Conservation (phyloP, 2,797 vertebrate species). For the Aulostomus chinensis region DNA sequence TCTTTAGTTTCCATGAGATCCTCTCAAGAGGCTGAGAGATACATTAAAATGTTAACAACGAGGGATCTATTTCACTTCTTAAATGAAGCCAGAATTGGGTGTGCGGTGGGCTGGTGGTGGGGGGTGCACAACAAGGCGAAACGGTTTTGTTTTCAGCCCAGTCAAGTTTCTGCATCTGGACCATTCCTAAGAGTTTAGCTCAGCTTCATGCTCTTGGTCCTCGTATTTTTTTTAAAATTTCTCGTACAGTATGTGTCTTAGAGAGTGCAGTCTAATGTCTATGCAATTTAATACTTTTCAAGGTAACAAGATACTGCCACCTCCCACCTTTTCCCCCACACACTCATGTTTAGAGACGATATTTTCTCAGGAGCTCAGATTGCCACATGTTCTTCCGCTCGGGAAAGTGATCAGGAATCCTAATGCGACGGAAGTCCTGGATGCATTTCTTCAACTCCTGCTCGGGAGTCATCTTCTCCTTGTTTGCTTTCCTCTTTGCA, state of each 20-base stretch:
- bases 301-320: conserved; percentile 24
- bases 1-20: conserved; percentile 51
- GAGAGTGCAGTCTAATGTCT: conserved; percentile 55
- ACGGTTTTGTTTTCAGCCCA: conserved; percentile 9
- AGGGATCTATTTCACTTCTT: conserved; percentile 43
- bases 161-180: conserved; percentile 16
- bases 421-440: conserved; percentile 97
- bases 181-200: conserved; percentile 30
- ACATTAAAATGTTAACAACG: conserved; percentile 48
- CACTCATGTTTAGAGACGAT: conserved; percentile 83
- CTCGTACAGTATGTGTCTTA: conserved; percentile 61
- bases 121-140: conserved; percentile 3
- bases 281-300: conserved; percentile 45
- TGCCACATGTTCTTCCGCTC: conserved; percentile 97
- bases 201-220: conserved; percentile 56
- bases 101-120: conserved; percentile 8
- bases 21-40: conserved; percentile 44
- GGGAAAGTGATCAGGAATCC: conserved; percentile 94
- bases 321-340: conserved; percentile 2
- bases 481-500: conserved; percentile 89
- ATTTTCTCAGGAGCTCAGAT: conserved; percentile 94
- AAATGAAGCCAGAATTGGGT: conserved; percentile 18
- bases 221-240: conserved; percentile 21
- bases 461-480: conserved; percentile 95
- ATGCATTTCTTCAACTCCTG: conserved; percentile 98